Evolutionary conservation across 2,888 invertebrate species (phyloP), one percentile per base, ranked within the genome.

Genomic region (Apomyelois bistriatella): DNA sequence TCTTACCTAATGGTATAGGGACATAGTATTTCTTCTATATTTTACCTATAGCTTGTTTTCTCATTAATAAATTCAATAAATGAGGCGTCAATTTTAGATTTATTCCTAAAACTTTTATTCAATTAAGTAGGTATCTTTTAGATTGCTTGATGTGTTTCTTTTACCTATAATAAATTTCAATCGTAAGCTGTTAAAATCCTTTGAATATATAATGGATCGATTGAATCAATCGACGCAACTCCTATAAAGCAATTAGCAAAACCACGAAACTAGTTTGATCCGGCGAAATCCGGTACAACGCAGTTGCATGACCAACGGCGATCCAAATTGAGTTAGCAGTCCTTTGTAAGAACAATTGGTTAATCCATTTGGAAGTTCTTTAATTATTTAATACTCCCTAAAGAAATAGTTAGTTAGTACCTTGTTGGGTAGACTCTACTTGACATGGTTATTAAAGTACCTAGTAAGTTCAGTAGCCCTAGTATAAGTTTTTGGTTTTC

Each of bases 211-310:
- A 46, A 46, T 28, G 32, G 28, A 43, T 43, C 42, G 16, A 46
- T 46, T 46, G 15, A 32, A 46, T 32, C 32, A 46, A 46, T 46
- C 13, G 30, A 3, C 46, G 16, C 32, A 46, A 32, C 32, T 46
- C 46, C 46, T 30, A 16, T 35, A 48, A 48, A 48, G 48, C 48
- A 48, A 48, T 48, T 48, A 48, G 13, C 28, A 38, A 28, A 48
- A 38, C 37, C 48, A 38, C 48, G 28, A 38, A 48, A 28, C 28
- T 38, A 28, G 37, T 48, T 38, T 7, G 38, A 48, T 46, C 42
- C 46, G 32, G 46, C 46, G 32, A 32, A 46, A 46, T 46, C 46
- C 46, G 28, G 43, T 43, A 12, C 28, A 30, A 15, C 30, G 30
- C 40, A 15, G 46, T 32, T 16, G 32, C 46, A 40, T 1, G 32